Evolutionary conservation across 2,797 vertebrate genomes (phyloP).

Genomic region (Neosilurus hyrtlii): DNA sequence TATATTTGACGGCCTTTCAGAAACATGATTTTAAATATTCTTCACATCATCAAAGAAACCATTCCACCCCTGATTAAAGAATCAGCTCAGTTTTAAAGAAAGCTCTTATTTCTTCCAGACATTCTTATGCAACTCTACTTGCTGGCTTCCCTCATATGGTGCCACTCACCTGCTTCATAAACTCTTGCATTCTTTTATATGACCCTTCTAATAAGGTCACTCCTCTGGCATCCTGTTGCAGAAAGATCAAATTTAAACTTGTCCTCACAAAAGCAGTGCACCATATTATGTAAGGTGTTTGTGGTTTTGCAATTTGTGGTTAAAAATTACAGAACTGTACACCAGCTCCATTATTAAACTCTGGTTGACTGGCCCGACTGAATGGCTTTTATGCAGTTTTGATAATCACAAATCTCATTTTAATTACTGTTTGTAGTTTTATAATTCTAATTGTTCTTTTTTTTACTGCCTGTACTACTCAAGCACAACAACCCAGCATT

Average conservation of each 20-base stretch:
- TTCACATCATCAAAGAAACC: background rate
- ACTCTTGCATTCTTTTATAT: background rate
- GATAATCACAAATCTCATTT: background rate
- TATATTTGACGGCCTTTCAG: background rate
- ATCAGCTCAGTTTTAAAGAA: background rate
- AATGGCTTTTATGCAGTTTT: background rate
- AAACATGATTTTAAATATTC: background rate
- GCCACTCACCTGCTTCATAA: background rate
- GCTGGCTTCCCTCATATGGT: background rate
- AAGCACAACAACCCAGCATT: background rate
- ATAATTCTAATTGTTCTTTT: background rate
- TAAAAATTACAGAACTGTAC: background rate
- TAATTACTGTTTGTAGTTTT: background rate
- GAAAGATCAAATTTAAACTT: slow-evolving; percentile 2
- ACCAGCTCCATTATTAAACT: background rate
- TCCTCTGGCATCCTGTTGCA: background rate
- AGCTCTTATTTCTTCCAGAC: background rate
- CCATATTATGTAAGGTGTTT: background rate
- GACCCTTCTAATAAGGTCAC: background rate
- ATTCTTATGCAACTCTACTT: background rate
- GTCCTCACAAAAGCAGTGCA: background rate
- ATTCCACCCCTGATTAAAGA: background rate
- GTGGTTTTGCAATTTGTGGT: background rate
- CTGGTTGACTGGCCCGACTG: background rate
- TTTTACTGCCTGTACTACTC: background rate